A percentile compares a stretch with the other conserved stretches of the same genome.
phyloP scores from a whole-genome alignment of 2,888 invertebrate species.

The Lasioglossum malachurum region DNA sequence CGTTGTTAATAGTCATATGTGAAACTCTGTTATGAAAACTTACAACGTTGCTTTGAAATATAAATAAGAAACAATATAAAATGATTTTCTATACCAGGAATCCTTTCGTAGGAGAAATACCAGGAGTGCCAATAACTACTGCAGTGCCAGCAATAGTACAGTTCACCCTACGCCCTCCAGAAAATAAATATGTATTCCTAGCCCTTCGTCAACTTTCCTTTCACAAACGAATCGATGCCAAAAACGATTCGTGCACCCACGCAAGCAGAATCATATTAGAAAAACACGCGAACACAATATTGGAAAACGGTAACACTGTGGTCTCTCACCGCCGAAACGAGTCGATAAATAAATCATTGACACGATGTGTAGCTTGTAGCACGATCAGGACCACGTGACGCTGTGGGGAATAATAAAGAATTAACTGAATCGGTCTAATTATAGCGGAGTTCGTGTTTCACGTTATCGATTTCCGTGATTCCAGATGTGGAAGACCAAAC shows the following conservation, averaged over 20 bases:
- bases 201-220: not conserved
- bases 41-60: too few species aligned
- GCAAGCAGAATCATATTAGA: not conserved
- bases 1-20: too few species aligned
- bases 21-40: too few species aligned
- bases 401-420: not conserved
- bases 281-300: not conserved
- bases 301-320: not conserved
- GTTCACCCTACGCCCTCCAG: not conserved
- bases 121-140: too few species aligned
- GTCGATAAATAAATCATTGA: not conserved
- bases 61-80: too few species aligned
- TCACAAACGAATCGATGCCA: not conserved
- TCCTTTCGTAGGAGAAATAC: too few species aligned
- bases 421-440: not conserved
- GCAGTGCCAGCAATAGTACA: too few species aligned
- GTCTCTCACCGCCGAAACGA: not conserved
- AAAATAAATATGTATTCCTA: not conserved
- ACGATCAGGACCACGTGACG: not conserved
- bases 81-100: too few species aligned
- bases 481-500: conserved; percentile 42
- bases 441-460: not conserved
- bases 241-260: not conserved
- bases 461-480: conserved; percentile 23
- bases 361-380: not conserved